Conservation (phyloP, 1,140 invertebrate species). For the Himalopsyche phryganea region DNA sequence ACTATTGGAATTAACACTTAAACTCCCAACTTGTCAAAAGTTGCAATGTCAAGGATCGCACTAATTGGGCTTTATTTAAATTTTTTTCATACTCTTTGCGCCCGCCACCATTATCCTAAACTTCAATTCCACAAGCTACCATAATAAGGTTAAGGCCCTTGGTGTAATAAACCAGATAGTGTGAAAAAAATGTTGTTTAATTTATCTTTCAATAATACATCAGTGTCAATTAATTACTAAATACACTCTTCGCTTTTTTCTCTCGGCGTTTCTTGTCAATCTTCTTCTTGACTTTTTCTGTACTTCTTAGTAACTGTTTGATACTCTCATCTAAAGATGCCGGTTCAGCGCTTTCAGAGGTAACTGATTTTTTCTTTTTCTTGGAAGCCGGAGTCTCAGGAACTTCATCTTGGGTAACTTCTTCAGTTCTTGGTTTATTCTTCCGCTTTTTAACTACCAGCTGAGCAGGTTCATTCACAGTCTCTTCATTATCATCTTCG, state of each 20-base stretch:
- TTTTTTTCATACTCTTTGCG: too few relatives aligned
- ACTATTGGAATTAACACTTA: too few relatives aligned
- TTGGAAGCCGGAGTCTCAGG: background rate
- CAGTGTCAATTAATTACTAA: slow-evolving; percentile 37
- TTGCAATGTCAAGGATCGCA: too few relatives aligned
- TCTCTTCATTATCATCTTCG: background rate
- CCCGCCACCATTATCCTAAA: too few relatives aligned
- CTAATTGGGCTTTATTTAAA: too few relatives aligned
- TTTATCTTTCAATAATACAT: too few relatives aligned
- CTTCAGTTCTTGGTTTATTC: background rate
- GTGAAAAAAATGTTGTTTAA: too few relatives aligned
- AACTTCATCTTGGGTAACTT: too few relatives aligned
- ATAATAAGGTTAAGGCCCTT: too few relatives aligned
- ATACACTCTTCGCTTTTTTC: slow-evolving; percentile 48
- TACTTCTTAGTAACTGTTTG: slow-evolving; percentile 42
- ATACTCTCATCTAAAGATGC: slow-evolving; percentile 34
- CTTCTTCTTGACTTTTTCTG: slow-evolving; percentile 45
- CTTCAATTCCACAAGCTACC: too few relatives aligned
- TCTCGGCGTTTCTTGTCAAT: slow-evolving; percentile 43
- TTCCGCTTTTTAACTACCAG: slow-evolving; percentile 7
- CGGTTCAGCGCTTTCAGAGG: background rate
- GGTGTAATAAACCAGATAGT: too few relatives aligned
- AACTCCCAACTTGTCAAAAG: too few relatives aligned
- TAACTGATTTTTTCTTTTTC: slow-evolving; percentile 10
- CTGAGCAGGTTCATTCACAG: background rate